These are phyloP conservation scores for Steromphala cineraria DNA, from an alignment of 2,888 invertebrate species.

Conservation along the genomic window DNA sequence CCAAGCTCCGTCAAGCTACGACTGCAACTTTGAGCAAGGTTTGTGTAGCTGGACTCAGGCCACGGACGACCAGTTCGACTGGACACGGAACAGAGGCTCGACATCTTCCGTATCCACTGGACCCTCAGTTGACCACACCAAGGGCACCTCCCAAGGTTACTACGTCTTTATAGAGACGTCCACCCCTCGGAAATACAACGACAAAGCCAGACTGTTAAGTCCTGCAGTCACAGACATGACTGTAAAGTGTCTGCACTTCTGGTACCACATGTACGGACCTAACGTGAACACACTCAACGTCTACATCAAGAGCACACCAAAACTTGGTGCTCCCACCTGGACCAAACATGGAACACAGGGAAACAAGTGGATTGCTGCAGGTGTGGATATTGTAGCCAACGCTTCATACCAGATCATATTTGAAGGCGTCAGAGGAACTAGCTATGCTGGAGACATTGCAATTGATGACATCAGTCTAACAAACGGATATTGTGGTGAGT, in stretches of 20 bases:
- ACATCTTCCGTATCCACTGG: slow-evolving; percentile 54
- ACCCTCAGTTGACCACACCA: slow-evolving; percentile 64
- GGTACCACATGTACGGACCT: slow-evolving; percentile 72
- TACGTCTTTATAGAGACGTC: slow-evolving; percentile 66
- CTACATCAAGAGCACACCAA: slow-evolving; percentile 46
- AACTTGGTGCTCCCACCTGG: slow-evolving; percentile 55
- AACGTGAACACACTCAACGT: slow-evolving; percentile 62
- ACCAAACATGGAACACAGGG: slow-evolving; percentile 57
- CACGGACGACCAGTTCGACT: slow-evolving; percentile 62
- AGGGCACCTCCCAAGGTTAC: slow-evolving; percentile 49
- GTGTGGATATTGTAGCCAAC: slow-evolving; percentile 46
- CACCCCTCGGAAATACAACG: slow-evolving; percentile 46
- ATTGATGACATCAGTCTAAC: slow-evolving; percentile 64
- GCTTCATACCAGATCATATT: slow-evolving; percentile 60
- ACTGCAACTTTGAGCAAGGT: slow-evolving; percentile 69
- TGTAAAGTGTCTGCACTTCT: slow-evolving; percentile 63
- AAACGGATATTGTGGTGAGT: slow-evolving; percentile 51
- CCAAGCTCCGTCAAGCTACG: slow-evolving; percentile 52
- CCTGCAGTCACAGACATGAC: slow-evolving; percentile 31
- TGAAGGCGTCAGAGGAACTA: slow-evolving; percentile 62
- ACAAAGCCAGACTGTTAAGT: slow-evolving; percentile 54
- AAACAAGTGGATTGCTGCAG: slow-evolving; percentile 61
- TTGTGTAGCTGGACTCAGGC: slow-evolving; percentile 67
- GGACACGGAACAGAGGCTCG: slow-evolving; percentile 64
- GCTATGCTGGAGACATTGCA: slow-evolving; percentile 63